Percentiles rank a stretch among this genome's conserved stretches.
phyloP scores from a whole-genome alignment of 2,888 invertebrate species.

The Noctua pronuba region DNA sequence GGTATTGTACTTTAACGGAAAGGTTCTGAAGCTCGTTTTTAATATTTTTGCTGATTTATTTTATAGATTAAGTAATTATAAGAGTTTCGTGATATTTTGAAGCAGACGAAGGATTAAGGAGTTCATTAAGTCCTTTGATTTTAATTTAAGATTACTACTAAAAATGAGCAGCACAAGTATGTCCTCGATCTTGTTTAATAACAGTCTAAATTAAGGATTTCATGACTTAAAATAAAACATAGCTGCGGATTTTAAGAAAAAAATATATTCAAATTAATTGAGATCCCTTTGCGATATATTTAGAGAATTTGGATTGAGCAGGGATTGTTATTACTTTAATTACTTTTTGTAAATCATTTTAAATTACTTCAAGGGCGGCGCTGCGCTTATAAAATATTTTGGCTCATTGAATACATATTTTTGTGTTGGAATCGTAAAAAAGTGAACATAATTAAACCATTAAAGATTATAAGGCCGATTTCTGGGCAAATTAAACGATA shows the following conservation, averaged over 20 bases:
- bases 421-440: conserved; percentile 48
- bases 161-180: conserved; percentile 17
- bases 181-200: conserved; percentile 17
- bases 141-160: conserved; percentile 56
- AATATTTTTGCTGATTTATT: conserved; percentile 51
- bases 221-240: conserved; percentile 1
- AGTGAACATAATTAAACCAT: conserved; percentile 47
- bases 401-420: conserved; percentile 42
- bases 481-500: conserved; percentile 22
- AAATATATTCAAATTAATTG: conserved; percentile 15
- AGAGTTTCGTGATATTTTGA: conserved; percentile 39
- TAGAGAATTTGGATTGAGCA: conserved; percentile 11
- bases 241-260: conserved; percentile 1
- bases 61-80: conserved; percentile 57
- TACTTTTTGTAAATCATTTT: conserved; percentile 21
- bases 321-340: conserved; percentile 33
- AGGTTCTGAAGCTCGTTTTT: conserved; percentile 36
- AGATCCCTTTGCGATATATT: neutral
- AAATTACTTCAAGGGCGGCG: conserved; percentile 25
- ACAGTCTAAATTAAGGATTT: conserved; percentile 8
- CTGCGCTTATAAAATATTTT: conserved; percentile 27
- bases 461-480: conserved; percentile 45
- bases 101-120: conserved; percentile 46
- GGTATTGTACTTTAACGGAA: conserved; percentile 34
- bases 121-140: conserved; percentile 46